These are phyloP conservation scores for Fratercula arctica DNA, from an alignment of 2,797 vertebrate genomes.

Conservation along the genomic window DNA sequence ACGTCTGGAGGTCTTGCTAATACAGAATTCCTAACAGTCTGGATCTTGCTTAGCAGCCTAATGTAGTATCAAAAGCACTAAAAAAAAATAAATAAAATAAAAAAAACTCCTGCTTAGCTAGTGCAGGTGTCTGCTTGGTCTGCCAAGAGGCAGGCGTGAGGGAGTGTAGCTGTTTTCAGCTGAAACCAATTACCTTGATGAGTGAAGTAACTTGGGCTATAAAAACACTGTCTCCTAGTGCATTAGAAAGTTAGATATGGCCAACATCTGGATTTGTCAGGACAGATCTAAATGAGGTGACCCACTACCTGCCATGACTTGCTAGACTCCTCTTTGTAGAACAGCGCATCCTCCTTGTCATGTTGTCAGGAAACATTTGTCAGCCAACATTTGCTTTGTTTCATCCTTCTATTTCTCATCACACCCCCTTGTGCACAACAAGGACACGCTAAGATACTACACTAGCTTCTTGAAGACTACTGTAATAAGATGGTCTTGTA, in stretches of 20 bases:
- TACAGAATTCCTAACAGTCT: neutral
- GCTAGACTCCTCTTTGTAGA: neutral
- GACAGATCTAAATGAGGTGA: neutral
- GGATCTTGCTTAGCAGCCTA: neutral
- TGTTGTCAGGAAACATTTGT: neutral
- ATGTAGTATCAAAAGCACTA: neutral
- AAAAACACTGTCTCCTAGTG: neutral
- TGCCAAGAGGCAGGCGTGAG: conserved; percentile 6
- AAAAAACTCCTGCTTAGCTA: neutral
- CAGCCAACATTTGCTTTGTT: neutral
- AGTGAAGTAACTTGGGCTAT: neutral
- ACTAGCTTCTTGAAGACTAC: neutral
- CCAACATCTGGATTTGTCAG: neutral
- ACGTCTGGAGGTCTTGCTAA: neutral
- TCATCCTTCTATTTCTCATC: neutral
- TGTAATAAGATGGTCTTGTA: neutral
- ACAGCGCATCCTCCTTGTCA: neutral
- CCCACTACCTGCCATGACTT: neutral
- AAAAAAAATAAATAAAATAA: neutral
- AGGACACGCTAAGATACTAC: neutral
- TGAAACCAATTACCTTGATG: conserved; percentile 20
- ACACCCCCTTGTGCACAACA: neutral
- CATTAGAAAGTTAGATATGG: neutral
- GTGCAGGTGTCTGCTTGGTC: neutral
- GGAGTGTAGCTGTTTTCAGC: neutral